Conservation (phyloP, 2,888 invertebrate genomes). For the Abscondita cerata region DNA sequence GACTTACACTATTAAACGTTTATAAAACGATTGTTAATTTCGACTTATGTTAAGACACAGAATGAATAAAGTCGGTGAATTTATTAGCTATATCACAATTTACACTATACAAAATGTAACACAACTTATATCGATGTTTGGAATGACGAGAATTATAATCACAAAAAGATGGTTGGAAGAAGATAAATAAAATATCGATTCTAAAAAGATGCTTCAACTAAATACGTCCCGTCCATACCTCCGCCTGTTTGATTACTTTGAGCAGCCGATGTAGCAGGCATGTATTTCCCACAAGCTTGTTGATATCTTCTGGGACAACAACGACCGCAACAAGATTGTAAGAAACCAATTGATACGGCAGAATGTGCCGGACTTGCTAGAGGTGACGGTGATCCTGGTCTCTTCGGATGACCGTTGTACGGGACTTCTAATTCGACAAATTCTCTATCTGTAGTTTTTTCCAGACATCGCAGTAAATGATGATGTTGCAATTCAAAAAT, state of each 20-base stretch:
- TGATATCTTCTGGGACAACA: constrained; percentile 90
- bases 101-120: constrained; percentile 49
- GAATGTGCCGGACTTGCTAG: constrained; percentile 88
- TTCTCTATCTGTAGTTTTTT: constrained; percentile 98
- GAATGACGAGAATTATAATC: constrained; percentile 35
- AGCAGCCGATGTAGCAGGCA: constrained; percentile 82
- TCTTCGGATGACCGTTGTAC: constrained; percentile 91
- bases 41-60: constrained; percentile 38
- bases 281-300: constrained; percentile 87
- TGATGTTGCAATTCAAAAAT: constrained; percentile 99
- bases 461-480: constrained; percentile 94
- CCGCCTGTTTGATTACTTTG: constrained; percentile 82
- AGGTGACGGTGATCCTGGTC: constrained; percentile 89
- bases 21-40: constrained; percentile 26
- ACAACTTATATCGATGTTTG: constrained; percentile 47
- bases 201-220: constrained; percentile 81
- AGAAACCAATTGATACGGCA: constrained; percentile 66
- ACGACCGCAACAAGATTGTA: constrained; percentile 83
- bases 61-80: constrained; percentile 36
- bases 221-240: constrained; percentile 84
- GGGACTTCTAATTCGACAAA: constrained; percentile 96
- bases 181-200: constrained; percentile 12
- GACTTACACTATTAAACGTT: constrained; percentile 20
- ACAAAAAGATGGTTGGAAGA: constrained; percentile 9
- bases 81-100: constrained; percentile 51